These are phyloP conservation scores for Brachionus rubens DNA, from an alignment of 1,140 invertebrate genomes.

Conservation along the genomic window DNA sequence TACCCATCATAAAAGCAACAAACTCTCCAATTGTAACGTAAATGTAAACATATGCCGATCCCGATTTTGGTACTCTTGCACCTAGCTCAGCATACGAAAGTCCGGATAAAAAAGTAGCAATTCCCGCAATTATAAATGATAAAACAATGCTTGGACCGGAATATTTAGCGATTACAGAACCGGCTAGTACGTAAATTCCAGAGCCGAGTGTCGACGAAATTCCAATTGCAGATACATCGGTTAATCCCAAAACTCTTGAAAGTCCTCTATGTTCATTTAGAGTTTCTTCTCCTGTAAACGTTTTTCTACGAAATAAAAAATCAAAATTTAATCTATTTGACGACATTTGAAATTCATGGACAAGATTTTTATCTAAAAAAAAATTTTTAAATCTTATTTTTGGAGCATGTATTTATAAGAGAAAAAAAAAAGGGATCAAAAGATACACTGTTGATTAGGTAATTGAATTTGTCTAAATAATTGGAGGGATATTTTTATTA, in stretches of 20 bases:
- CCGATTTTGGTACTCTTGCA: slow-evolving; percentile 78
- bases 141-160: slow-evolving; percentile 80
- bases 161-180: slow-evolving; percentile 66
- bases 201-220: slow-evolving; percentile 66
- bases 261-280: background rate
- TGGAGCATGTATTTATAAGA: too few species aligned
- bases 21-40: slow-evolving; percentile 73
- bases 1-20: slow-evolving; percentile 80
- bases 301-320: slow-evolving; percentile 37
- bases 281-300: background rate
- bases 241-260: background rate
- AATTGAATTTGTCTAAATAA: too few species aligned
- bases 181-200: slow-evolving; percentile 63
- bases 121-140: slow-evolving; percentile 80
- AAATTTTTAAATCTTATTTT: background rate
- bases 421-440: too few species aligned
- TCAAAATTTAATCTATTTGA: background rate
- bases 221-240: slow-evolving; percentile 53
- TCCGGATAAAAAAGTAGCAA: slow-evolving; percentile 78
- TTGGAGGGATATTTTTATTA: too few species aligned
- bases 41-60: slow-evolving; percentile 70
- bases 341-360: background rate
- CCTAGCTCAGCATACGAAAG: slow-evolving; percentile 91
- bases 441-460: too few species aligned
- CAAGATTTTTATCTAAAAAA: background rate